phyloP scores from a whole-genome alignment of 2,888 invertebrate genomes.

The Lacanobia oleracea region DNA sequence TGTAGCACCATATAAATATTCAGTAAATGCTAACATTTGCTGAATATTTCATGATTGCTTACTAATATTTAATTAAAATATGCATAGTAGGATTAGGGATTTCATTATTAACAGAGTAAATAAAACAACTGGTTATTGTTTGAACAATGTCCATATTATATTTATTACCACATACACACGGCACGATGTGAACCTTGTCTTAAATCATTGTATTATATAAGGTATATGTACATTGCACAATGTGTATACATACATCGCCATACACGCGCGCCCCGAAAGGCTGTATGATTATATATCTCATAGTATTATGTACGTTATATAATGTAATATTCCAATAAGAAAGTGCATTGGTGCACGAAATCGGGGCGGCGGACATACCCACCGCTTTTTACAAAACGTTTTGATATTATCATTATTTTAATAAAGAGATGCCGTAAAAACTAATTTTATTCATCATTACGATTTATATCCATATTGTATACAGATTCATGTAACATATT shows the following conservation, averaged over 20 bases:
- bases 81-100: conserved; percentile 46
- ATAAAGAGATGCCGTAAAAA: conserved; percentile 91
- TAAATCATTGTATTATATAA: conserved; percentile 93
- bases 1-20: conserved; percentile 18
- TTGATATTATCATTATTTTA: conserved; percentile 90
- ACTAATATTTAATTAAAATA: conserved; percentile 42
- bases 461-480: conserved; percentile 91
- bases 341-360: conserved; percentile 91
- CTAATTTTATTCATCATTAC: conserved; percentile 90
- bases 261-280: conserved; percentile 92
- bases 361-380: conserved; percentile 89
- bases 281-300: conserved; percentile 91
- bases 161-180: conserved; percentile 97
- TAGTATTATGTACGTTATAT: conserved; percentile 91
- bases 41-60: conserved; percentile 43
- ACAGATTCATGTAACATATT: conserved; percentile 92
- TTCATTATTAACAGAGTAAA: conserved; percentile 71
- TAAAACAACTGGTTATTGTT: conserved; percentile 92
- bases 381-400: conserved; percentile 90
- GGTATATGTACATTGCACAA: conserved; percentile 94
- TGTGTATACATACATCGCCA: conserved; percentile 93
- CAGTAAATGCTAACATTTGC: conserved; percentile 32
- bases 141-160: conserved; percentile 97
- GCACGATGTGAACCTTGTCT: conserved; percentile 97
- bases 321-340: conserved; percentile 91